These are phyloP conservation scores for Trachemys scripta DNA, from an alignment of 2,113 vertebrate genomes.

Conservation along the genomic window DNA sequence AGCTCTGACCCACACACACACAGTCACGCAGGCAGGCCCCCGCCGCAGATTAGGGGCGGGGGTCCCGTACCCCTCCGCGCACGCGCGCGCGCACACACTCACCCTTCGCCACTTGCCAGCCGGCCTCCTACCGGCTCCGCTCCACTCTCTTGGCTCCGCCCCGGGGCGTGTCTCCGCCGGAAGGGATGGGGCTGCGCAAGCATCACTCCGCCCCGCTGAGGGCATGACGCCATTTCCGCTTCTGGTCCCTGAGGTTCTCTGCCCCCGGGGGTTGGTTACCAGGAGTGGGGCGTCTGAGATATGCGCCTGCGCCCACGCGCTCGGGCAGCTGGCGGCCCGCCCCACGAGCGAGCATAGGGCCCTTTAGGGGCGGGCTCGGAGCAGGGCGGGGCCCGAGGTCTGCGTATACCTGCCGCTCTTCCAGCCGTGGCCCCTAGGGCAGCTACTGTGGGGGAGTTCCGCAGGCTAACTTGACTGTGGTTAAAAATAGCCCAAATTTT, in stretches of 20 bases:
- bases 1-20: neutral
- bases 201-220: neutral
- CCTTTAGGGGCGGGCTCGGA: no score
- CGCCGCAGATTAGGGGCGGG: neutral
- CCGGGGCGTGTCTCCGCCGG: neutral
- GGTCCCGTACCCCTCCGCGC: neutral
- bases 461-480: no score
- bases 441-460: neutral
- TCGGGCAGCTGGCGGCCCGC: neutral
- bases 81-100: neutral
- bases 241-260: neutral
- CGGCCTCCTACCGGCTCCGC: accelerated
- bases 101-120: neutral
- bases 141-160: neutral
- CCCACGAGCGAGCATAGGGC: no score
- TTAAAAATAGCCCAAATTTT: no score
- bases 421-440: neutral
- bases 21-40: neutral
- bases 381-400: no score
- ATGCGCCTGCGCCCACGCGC: neutral
- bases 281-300: neutral
- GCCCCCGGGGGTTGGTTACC: no score
- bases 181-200: neutral
- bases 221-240: neutral
- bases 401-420: neutral